Percentiles rank a stretch among this genome's conserved stretches.
Evolutionary conservation across 2,888 invertebrate genomes (phyloP).

Genomic region (Drosophila mettleri): DNA sequence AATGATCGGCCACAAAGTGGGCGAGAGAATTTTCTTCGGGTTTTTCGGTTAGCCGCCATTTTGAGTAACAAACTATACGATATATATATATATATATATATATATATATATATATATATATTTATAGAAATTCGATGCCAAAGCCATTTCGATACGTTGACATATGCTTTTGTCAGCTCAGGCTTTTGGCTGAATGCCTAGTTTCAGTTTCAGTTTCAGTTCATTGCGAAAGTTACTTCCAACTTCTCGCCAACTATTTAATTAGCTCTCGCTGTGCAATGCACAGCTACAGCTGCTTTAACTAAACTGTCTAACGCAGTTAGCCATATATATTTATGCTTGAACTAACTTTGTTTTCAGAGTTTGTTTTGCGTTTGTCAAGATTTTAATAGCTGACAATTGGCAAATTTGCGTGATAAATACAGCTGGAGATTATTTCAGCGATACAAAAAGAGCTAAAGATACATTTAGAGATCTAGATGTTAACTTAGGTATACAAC

Average conservation of each 20-base stretch:
- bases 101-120: neutral
- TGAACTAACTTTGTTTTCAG: too few species aligned
- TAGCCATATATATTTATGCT: too few species aligned
- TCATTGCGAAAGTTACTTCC: neutral
- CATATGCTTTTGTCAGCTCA: constrained; percentile 46
- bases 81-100: neutral
- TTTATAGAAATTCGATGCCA: constrained; percentile 49
- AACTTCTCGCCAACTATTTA: constrained; percentile 1
- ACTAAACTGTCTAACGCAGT: too few species aligned
- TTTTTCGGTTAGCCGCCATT: constrained; percentile 41
- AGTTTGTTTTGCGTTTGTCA: too few species aligned
- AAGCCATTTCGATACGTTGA: constrained; percentile 28
- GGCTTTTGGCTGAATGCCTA: neutral
- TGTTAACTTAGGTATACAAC: too few species aligned
- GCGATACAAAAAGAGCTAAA: too few species aligned
- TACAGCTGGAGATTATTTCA: too few species aligned
- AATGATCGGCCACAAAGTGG: constrained; percentile 67
- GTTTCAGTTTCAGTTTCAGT: neutral
- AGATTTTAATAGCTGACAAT: too few species aligned
- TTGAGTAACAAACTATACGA: constrained; percentile 13
- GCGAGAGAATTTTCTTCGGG: constrained; percentile 40
- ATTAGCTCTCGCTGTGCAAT: neutral
- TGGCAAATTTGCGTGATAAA: too few species aligned
- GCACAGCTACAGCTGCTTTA: neutral
- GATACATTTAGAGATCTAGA: too few species aligned